phyloP scores from a whole-genome alignment of 2,888 invertebrate species.

The Scotopteryx bipunctaria region DNA sequence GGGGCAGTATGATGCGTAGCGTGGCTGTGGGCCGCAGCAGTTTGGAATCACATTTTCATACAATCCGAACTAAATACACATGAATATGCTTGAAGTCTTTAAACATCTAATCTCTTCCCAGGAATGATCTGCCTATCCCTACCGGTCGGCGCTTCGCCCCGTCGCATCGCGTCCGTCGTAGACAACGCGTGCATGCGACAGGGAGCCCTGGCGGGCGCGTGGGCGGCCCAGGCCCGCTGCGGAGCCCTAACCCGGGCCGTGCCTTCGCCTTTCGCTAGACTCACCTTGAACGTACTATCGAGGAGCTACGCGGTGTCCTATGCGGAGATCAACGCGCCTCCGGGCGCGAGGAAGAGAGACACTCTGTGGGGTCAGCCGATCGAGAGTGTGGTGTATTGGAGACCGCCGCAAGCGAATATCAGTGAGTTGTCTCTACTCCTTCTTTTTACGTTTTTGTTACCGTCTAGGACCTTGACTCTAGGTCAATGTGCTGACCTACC shows the following conservation, averaged over 20 bases:
- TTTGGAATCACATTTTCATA: no score
- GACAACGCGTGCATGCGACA: slow-evolving; percentile 68
- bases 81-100: no score
- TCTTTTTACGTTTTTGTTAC: no score
- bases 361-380: slow-evolving; percentile 87
- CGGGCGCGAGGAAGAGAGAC: slow-evolving; percentile 65
- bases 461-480: no score
- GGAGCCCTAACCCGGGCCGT: slow-evolving; percentile 85
- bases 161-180: slow-evolving; percentile 63
- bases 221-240: slow-evolving; percentile 73
- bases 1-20: no score
- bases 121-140: slow-evolving; percentile 87
- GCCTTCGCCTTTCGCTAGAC: slow-evolving; percentile 79
- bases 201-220: slow-evolving; percentile 78
- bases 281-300: slow-evolving; percentile 85
- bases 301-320: slow-evolving; percentile 86
- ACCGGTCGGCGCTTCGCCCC: slow-evolving; percentile 78
- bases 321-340: slow-evolving; percentile 81
- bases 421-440: no score
- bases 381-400: slow-evolving; percentile 86
- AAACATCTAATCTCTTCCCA: slow-evolving; percentile 39
- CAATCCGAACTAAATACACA: no score
- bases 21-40: no score
- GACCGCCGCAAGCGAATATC: slow-evolving; percentile 90
- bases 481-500: no score